Evolutionary conservation across 2,113 vertebrate genomes (phyloP).

Genomic region (Eleginops maclovinus): DNA sequence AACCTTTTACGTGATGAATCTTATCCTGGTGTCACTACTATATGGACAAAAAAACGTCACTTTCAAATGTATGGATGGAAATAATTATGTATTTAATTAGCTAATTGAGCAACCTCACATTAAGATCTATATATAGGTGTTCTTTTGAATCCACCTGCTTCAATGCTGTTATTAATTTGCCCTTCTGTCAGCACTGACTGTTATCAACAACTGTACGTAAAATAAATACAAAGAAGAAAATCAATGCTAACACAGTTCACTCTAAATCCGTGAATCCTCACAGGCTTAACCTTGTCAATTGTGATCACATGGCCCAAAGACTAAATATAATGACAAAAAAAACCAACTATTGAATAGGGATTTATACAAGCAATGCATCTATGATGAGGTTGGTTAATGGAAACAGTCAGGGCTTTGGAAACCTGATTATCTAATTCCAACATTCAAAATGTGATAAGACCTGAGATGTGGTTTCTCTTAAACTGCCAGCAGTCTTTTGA

Average conservation of each 20-base stretch:
- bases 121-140: background rate
- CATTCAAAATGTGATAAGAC: background rate
- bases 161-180: background rate
- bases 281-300: conserved; percentile 37
- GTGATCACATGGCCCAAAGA: conserved; percentile 19
- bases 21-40: background rate
- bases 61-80: background rate
- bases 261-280: conserved; percentile 28
- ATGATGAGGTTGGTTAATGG: background rate
- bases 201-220: conserved; percentile 4
- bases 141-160: background rate
- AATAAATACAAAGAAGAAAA: conserved; percentile 10
- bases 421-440: conserved; percentile 13
- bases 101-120: background rate
- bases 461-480: background rate
- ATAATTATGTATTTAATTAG: background rate
- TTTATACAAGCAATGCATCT: background rate
- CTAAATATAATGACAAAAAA: conserved; percentile 7
- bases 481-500: background rate
- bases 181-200: background rate
- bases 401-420: conserved; percentile 12
- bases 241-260: conserved; percentile 31
- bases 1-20: background rate
- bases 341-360: background rate
- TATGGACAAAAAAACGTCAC: background rate